A percentile compares a stretch with the other conserved stretches of the same genome.
Conservation (phyloP, 2,797 vertebrate species). For the Dicrostonyx torquatus region DNA sequence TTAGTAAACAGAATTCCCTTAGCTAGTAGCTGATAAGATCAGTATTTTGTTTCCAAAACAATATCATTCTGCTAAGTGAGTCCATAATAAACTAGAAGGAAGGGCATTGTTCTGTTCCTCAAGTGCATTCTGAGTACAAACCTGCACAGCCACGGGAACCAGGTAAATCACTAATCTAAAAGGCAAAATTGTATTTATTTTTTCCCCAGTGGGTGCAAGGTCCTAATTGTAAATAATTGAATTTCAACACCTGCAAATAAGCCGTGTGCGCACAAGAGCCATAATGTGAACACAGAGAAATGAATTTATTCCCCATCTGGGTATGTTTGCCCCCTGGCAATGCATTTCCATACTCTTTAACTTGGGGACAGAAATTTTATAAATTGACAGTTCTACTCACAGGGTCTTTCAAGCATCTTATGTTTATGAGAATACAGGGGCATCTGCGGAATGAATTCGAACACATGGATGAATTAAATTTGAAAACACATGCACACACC, state of each 20-base stretch:
- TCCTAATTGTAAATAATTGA: constrained; percentile 84
- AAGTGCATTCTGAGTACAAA: constrained; percentile 57
- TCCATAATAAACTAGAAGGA: constrained; percentile 54
- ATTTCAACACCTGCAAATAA: constrained; percentile 85
- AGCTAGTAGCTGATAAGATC: constrained; percentile 72
- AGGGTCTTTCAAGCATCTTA: constrained; percentile 79
- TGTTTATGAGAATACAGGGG: constrained; percentile 79
- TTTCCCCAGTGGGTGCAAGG: constrained; percentile 78
- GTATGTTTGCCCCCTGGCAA: constrained; percentile 74
- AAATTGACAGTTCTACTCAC: constrained; percentile 81
- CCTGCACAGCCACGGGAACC: background rate
- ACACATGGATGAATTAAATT: constrained; percentile 79
- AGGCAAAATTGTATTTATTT: constrained; percentile 79
- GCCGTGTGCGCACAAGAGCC: constrained; percentile 71
- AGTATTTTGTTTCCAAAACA: constrained; percentile 77
- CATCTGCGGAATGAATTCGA: constrained; percentile 76
- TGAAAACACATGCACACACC: constrained; percentile 67
- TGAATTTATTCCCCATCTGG: constrained; percentile 70
- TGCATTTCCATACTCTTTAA: constrained; percentile 76
- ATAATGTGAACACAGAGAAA: constrained; percentile 76
- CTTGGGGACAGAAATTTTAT: constrained; percentile 80
- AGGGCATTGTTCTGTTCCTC: constrained; percentile 68
- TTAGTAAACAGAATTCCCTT: constrained; percentile 83
- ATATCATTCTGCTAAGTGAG: constrained; percentile 76
- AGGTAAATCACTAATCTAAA: constrained; percentile 77